phyloP scores from a whole-genome alignment of 2,888 invertebrate genomes.

The Netelia virgata region DNA sequence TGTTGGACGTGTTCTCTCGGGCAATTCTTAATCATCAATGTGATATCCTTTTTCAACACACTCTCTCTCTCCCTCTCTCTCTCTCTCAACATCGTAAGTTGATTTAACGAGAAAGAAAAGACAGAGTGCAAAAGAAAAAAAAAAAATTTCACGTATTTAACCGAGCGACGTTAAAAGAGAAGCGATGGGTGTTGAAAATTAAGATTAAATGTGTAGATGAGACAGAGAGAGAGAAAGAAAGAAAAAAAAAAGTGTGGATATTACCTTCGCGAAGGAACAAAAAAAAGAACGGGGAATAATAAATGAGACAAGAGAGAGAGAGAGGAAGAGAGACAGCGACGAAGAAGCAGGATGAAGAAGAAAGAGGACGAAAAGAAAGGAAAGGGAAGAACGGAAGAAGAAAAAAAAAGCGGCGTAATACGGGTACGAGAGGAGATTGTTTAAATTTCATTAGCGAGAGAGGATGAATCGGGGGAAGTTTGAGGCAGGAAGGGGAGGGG shows the following conservation, averaged over 20 bases:
- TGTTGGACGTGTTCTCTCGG: slow-evolving; percentile 15
- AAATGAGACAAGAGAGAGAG: slow-evolving; percentile 11
- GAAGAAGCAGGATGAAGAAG: neutral
- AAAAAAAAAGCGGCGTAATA: slow-evolving; percentile 19
- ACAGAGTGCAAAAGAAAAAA: neutral
- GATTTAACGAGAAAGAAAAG: slow-evolving; percentile 14
- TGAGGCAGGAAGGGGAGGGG: neutral
- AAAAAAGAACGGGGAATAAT: slow-evolving; percentile 20
- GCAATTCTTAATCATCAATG: slow-evolving; percentile 57
- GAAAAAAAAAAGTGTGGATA: slow-evolving; percentile 18
- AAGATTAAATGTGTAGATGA: neutral
- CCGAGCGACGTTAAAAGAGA: neutral
- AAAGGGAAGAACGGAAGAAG: neutral
- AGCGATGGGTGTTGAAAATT: neutral
- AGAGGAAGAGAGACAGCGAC: neutral
- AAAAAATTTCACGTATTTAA: slow-evolving; percentile 13
- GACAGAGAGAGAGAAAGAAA: no score
- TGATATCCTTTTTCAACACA: neutral
- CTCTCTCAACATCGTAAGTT: neutral
- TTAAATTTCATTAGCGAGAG: slow-evolving; percentile 67
- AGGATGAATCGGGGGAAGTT: slow-evolving; percentile 45
- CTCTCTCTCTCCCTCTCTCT: neutral
- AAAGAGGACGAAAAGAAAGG: slow-evolving; percentile 19
- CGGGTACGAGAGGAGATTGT: slow-evolving; percentile 53
- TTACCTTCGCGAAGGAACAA: slow-evolving; percentile 15